Evolutionary conservation across 1,140 invertebrate genomes (phyloP).

Genomic region (Drosophila takahashii): DNA sequence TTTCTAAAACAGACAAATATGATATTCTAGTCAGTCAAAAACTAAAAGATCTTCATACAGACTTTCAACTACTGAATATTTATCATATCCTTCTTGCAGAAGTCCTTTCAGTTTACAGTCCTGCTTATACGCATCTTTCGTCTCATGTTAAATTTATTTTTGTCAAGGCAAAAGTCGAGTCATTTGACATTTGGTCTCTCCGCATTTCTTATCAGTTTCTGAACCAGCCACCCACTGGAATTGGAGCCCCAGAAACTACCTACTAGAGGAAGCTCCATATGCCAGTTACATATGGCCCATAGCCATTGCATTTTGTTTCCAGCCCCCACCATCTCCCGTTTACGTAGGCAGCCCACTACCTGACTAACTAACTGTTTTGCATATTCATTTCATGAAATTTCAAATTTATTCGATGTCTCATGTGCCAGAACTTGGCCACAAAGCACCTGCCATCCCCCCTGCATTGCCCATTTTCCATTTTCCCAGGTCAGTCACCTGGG

Average conservation of each 20-base stretch:
- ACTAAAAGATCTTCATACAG: not conserved
- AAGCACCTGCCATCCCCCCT: slow-evolving; percentile 8
- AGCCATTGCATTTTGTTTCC: slow-evolving; percentile 27
- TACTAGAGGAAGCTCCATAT: slow-evolving; percentile 37
- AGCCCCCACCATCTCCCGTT: slow-evolving; percentile 1
- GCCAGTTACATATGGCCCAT: slow-evolving; percentile 44
- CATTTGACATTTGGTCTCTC: slow-evolving; percentile 41
- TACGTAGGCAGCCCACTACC: slow-evolving; percentile 8
- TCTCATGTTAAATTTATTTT: slow-evolving; percentile 43
- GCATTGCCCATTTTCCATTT: slow-evolving; percentile 3
- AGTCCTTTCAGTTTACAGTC: slow-evolving; percentile 3
- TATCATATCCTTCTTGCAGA: not conserved
- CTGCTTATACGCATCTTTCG: slow-evolving; percentile 5
- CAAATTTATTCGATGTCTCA: slow-evolving; percentile 75
- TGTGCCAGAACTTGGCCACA: slow-evolving; percentile 45
- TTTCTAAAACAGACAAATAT: not conserved
- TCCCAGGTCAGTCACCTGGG: slow-evolving; percentile 49
- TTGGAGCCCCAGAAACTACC: slow-evolving; percentile 1
- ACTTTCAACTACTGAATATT: slow-evolving; percentile 8
- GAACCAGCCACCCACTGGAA: slow-evolving; percentile 8
- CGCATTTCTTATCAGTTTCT: slow-evolving; percentile 30
- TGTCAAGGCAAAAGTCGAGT: slow-evolving; percentile 26
- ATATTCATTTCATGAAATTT: slow-evolving; percentile 81
- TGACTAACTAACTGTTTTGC: slow-evolving; percentile 66
- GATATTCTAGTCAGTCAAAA: not conserved